phyloP scores from a whole-genome alignment of 2,113 vertebrate species.

The Miniopterus natalensis region DNA sequence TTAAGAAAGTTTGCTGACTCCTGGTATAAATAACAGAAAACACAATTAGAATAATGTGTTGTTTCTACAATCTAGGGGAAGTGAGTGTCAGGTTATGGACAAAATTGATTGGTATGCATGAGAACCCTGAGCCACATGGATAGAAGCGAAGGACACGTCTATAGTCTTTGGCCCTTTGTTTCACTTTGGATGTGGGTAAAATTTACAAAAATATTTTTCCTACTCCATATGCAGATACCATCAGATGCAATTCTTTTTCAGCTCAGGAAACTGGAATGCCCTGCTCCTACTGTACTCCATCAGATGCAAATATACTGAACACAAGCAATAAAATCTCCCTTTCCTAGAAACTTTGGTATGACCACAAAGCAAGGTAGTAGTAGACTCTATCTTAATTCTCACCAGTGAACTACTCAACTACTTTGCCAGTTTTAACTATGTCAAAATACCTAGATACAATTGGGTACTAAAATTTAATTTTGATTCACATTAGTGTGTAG shows the following conservation, averaged over 20 bases:
- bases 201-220: not conserved
- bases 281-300: not conserved
- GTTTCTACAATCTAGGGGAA: not conserved
- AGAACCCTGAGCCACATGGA: not conserved
- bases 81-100: not conserved
- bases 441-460: not conserved
- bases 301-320: not conserved
- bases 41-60: not conserved
- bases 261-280: constrained; percentile 51
- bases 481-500: not conserved
- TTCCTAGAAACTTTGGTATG: not conserved
- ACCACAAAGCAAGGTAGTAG: not conserved
- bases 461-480: not conserved
- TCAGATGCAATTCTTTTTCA: not conserved
- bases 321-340: not conserved
- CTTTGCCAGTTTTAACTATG: not conserved
- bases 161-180: not conserved
- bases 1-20: not conserved
- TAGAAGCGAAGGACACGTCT: not conserved
- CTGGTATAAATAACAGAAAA: not conserved
- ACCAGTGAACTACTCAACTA: not conserved
- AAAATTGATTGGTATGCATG: not conserved
- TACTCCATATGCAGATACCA: not conserved
- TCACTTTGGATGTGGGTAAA: not conserved
- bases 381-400: not conserved